These are phyloP conservation scores for Etia nguti DNA, from an alignment of 2,113 vertebrate genomes.

Conservation along the genomic window DNA sequence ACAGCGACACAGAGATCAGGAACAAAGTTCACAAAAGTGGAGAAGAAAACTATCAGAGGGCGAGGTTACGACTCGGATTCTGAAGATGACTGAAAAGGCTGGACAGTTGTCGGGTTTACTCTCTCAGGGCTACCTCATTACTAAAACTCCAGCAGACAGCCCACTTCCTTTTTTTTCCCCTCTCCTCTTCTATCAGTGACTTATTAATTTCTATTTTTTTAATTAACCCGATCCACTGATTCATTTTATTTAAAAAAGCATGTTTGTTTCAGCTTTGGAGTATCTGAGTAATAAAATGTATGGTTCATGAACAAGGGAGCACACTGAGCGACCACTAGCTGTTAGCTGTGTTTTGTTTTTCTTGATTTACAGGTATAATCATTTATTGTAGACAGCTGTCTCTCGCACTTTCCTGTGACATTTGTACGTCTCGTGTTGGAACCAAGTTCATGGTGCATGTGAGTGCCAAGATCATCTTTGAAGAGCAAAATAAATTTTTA, in stretches of 20 bases:
- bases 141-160: neutral
- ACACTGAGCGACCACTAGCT: neutral
- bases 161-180: neutral
- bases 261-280: neutral
- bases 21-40: slow-evolving; percentile 88
- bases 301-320: neutral
- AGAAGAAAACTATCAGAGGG: slow-evolving; percentile 94
- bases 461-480: slow-evolving; percentile 1
- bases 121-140: slow-evolving; percentile 49
- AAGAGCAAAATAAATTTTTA: neutral
- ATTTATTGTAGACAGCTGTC: neutral
- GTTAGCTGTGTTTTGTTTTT: neutral
- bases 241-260: neutral
- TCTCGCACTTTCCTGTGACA: neutral
- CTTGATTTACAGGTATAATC: neutral
- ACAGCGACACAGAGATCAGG: slow-evolving; percentile 79
- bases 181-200: neutral
- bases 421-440: neutral
- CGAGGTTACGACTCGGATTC: slow-evolving; percentile 86
- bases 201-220: neutral
- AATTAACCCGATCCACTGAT: neutral
- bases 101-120: neutral
- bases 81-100: slow-evolving; percentile 81
- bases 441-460: neutral
- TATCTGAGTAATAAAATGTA: neutral